Evolutionary conservation across 2,797 vertebrate genomes (phyloP).

Genomic region (Nannoperca obscura): DNA sequence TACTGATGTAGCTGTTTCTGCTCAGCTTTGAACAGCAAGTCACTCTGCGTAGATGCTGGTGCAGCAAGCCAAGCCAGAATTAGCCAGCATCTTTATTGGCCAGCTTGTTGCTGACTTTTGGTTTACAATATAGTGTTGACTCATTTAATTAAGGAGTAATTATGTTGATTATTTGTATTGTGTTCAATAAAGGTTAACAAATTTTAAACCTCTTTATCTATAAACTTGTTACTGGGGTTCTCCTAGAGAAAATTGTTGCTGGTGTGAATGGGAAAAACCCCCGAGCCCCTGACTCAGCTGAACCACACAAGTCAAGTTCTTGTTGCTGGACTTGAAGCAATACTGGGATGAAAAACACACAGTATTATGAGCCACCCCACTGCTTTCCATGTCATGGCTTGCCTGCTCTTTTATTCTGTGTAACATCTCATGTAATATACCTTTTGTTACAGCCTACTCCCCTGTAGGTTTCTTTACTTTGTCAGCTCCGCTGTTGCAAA

Average conservation of each 20-base stretch:
- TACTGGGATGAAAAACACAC: conserved; percentile 7
- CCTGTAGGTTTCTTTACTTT: conserved; percentile 9
- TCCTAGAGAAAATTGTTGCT: conserved; percentile 2
- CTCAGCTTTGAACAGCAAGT: conserved; percentile 11
- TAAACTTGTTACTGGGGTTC: neutral
- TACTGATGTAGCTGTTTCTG: conserved; percentile 12
- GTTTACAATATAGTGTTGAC: conserved; percentile 8
- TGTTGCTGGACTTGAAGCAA: conserved; percentile 44
- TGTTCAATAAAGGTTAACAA: neutral
- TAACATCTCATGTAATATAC: conserved; percentile 20
- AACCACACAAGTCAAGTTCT: conserved; percentile 13
- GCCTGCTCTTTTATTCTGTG: conserved; percentile 14
- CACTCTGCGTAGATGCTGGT: conserved; percentile 21
- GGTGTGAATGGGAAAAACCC: conserved; percentile 33
- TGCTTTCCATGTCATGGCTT: conserved; percentile 39
- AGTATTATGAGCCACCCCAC: conserved; percentile 5
- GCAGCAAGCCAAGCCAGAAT: conserved; percentile 26
- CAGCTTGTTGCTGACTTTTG: conserved; percentile 30
- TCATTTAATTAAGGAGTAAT: conserved; percentile 28
- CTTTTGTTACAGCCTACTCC: conserved; percentile 14
- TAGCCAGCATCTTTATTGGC: conserved; percentile 25
- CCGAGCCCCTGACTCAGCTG: conserved; percentile 47
- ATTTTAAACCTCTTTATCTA: no score
- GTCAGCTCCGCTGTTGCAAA: conserved; percentile 11
- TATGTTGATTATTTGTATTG: conserved; percentile 13